Base-by-base conservation (phyloP, 1,140 invertebrate species). In the Drosophila fuyamai region DNA sequence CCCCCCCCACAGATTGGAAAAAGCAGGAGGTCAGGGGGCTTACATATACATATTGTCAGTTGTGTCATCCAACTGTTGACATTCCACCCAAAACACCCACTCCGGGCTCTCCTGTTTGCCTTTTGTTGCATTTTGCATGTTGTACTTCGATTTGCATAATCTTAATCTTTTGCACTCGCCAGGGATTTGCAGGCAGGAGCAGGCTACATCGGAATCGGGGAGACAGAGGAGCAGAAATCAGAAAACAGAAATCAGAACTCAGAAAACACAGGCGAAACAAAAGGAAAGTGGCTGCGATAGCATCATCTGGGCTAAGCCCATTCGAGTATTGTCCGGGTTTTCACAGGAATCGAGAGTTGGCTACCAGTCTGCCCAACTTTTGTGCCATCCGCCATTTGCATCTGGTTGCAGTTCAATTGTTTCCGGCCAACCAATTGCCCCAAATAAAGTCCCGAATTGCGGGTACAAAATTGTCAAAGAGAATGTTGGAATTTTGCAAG, bases 111-210 rank as follows among this genome's bases (percentile, higher is more conserved):
- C 10, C 14, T 63, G 68, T 78, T 82, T 78, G 73, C 66, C 72
- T 70, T 84, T 73, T 84, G 81, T 80, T 84, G 81, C 81, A 84
- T 84, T 84, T 80, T 84, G 81, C 81, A 79, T 84, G 74, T 82
- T 80, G 73, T 85, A 78, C 73, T 74, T 78, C 60, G 77, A 85
- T 85, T 85, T 85, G 81, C 81, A 85, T 85, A 85, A 85, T 85
- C 81, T 80, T 78, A 85, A 85, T 76, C 76, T 78, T 85, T 66
- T 85, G 77, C 81, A 85, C 81, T 85, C 68, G 68, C 82, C 76
- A 43, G 63, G 77, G 74, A 84, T 60, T 76, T 61, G 44, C 46
- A 50, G 46, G 32, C 40, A 74, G 9, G 29, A 12, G 16, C 14
- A 16, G 41, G 36, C 36, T 38, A 38, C 36, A 38, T 38, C 10